Conservation (phyloP, 64 coral and sea anemone genomes). For the Montipora efflorescens region DNA sequence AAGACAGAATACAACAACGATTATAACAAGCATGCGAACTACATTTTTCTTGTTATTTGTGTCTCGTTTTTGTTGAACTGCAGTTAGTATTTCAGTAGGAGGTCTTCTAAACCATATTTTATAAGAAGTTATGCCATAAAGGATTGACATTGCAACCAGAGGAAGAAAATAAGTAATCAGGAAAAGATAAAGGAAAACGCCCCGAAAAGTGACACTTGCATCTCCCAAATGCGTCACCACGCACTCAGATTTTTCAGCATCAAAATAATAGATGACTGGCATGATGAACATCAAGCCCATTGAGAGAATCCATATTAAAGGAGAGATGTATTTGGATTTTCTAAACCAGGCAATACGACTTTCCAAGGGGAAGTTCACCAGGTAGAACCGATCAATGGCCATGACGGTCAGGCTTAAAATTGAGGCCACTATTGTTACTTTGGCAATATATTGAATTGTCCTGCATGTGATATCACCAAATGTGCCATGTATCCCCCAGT, state of each 20-base stretch:
- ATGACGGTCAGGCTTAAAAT: slow-evolving; percentile 25
- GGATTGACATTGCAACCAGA: too few species aligned
- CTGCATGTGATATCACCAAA: slow-evolving; percentile 26
- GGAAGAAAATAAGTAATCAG: too few species aligned
- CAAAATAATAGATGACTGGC: background rate
- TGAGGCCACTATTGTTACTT: slow-evolving; percentile 35
- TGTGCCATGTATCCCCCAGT: too few species aligned
- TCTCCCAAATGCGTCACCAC: background rate
- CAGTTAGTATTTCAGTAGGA: too few species aligned
- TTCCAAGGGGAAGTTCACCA: slow-evolving; percentile 20
- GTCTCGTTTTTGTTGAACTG: too few species aligned
- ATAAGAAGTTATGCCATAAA: too few species aligned
- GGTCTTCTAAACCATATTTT: too few species aligned
- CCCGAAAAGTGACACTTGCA: background rate
- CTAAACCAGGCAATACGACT: slow-evolving; percentile 32
- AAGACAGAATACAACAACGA: too few species aligned
- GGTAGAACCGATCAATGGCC: slow-evolving; percentile 52
- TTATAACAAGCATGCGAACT: too few species aligned
- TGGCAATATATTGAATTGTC: background rate
- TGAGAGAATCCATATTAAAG: slow-evolving; percentile 49
- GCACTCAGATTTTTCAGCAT: background rate
- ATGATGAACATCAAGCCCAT: background rate
- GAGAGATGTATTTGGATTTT: slow-evolving; percentile 32
- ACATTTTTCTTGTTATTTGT: too few species aligned
- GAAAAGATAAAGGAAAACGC: too few species aligned